A percentile compares a stretch with the other conserved stretches of the same genome.
These are phyloP conservation scores for Caenorhabditis japonica DNA, from an alignment of 2,888 invertebrate species.

Conservation along the genomic window DNA sequence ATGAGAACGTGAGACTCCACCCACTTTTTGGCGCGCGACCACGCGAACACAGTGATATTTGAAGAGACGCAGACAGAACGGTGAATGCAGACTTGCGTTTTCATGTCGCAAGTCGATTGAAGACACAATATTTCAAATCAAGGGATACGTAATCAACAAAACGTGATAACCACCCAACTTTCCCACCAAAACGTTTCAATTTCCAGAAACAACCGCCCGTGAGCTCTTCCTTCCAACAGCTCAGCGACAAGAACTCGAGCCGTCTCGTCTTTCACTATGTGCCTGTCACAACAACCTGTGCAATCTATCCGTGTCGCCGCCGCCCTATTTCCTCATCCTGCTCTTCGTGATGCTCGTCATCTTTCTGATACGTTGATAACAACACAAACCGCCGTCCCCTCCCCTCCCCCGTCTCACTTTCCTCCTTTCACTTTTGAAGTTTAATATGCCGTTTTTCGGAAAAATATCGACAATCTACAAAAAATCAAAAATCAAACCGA, in stretches of 20 bases:
- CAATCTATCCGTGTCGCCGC: slow-evolving; percentile 62
- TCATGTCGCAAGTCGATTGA: too few species aligned
- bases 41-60: too few species aligned
- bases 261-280: slow-evolving; percentile 61
- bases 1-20: too few species aligned
- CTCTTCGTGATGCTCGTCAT: slow-evolving; percentile 36
- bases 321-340: slow-evolving; percentile 30
- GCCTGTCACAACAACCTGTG: slow-evolving; percentile 64
- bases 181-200: too few species aligned
- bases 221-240: slow-evolving; percentile 62
- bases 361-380: slow-evolving; percentile 41
- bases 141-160: too few species aligned
- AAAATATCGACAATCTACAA: slow-evolving; percentile 25
- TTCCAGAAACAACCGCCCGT: slow-evolving; percentile 61
- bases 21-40: too few species aligned
- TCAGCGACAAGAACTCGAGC: slow-evolving; percentile 62
- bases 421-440: not conserved
- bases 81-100: too few species aligned
- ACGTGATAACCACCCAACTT: too few species aligned
- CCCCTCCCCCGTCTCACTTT: not conserved
- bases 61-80: too few species aligned
- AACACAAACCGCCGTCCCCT: not conserved
- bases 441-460: too few species aligned
- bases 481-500: slow-evolving; percentile 43
- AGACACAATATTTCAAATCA: too few species aligned